Evolutionary conservation across 2,888 invertebrate genomes (phyloP).

Genomic region (Thyatira batis): DNA sequence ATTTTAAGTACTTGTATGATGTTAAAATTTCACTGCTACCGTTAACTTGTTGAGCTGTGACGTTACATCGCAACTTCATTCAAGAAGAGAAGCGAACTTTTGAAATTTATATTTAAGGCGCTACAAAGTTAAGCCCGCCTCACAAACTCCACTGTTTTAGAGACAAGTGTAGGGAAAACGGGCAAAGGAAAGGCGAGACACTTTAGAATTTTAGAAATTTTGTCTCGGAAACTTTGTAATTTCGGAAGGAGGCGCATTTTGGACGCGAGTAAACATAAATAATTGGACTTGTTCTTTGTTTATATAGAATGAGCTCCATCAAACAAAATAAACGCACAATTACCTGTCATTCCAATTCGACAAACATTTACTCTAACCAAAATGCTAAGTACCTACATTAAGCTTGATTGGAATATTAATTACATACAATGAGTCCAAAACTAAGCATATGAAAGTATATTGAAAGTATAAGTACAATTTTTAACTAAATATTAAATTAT

Average conservation of each 20-base stretch:
- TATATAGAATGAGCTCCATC: conserved; percentile 3
- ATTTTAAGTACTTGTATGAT: conserved; percentile 44
- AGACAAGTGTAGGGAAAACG: conserved; percentile 56
- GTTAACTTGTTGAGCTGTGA: conserved; percentile 70
- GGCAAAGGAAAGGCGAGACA: conserved; percentile 53
- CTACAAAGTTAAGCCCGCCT: conserved; percentile 69
- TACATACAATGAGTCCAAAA: no score
- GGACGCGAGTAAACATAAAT: conserved; percentile 65
- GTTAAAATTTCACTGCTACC: conserved; percentile 50
- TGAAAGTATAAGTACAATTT: no score
- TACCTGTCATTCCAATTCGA: conserved; percentile 17
- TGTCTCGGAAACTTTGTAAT: conserved; percentile 68
- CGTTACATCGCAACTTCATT: conserved; percentile 67
- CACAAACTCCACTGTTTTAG: conserved; percentile 62
- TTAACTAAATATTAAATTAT: no score
- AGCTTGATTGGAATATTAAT: no score
- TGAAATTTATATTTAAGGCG: conserved; percentile 77
- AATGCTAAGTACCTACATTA: no score
- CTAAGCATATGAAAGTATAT: no score
- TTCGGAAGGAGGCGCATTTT: conserved; percentile 48
- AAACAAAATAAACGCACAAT: conserved; percentile 16
- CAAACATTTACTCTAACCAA: conserved; percentile 8
- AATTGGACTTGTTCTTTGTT: conserved; percentile 37
- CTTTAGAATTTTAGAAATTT: conserved; percentile 79
- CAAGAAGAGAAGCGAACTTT: conserved; percentile 59